These are phyloP conservation scores for Psittacula cyanocephala DNA, from an alignment of 2,113 vertebrate genomes.

Conservation along the genomic window DNA sequence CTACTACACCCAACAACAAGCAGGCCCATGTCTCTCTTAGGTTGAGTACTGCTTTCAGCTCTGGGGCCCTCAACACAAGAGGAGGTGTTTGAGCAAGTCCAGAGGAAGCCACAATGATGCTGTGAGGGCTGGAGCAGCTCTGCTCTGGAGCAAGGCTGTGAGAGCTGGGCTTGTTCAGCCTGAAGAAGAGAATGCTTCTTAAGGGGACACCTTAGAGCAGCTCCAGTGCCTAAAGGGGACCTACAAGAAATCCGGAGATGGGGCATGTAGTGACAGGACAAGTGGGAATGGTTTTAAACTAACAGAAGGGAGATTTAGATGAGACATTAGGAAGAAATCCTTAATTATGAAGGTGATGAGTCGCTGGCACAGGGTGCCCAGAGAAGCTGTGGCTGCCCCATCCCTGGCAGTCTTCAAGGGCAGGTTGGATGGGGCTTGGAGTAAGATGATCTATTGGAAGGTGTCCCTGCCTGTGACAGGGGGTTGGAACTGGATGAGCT, in stretches of 20 bases:
- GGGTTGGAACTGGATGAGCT: background rate
- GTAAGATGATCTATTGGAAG: background rate
- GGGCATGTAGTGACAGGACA: background rate
- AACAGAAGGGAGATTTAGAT: background rate
- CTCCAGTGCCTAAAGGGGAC: background rate
- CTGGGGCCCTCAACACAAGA: background rate
- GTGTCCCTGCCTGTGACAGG: background rate
- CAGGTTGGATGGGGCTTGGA: background rate
- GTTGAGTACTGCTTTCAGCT: background rate
- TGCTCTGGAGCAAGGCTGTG: background rate
- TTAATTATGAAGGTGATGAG: background rate
- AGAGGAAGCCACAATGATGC: background rate
- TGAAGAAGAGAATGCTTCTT: background rate
- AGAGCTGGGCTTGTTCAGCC: background rate
- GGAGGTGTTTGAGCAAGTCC: background rate
- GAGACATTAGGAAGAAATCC: background rate
- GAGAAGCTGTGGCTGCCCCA: background rate
- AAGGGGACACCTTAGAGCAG: background rate
- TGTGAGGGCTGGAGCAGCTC: background rate
- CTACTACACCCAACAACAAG: background rate
- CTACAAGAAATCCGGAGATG: background rate
- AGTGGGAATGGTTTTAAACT: background rate
- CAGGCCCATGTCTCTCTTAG: background rate
- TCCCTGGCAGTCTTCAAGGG: background rate
- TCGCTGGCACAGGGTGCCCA: background rate